Evolutionary conservation across 2,797 vertebrate species (phyloP).

Genomic region (Brachymystax lenok): DNA sequence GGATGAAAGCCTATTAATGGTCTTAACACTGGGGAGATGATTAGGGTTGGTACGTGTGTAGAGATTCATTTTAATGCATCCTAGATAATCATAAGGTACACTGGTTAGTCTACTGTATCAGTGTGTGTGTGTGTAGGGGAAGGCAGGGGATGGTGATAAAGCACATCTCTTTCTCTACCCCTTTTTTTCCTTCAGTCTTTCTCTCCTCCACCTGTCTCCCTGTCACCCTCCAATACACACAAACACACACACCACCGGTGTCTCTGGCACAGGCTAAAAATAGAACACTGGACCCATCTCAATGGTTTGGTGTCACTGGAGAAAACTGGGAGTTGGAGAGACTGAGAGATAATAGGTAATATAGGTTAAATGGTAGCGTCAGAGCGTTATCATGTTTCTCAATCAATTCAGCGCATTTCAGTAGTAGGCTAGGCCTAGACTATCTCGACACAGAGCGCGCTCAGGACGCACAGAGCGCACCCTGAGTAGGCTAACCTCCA

Average conservation of each 20-base stretch:
- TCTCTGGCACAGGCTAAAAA: not conserved
- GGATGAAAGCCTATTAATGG: constrained; percentile 62
- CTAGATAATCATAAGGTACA: not conserved
- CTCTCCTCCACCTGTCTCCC: not conserved
- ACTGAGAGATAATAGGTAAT: not conserved
- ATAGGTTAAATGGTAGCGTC: too few relatives aligned
- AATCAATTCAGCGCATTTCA: too few relatives aligned
- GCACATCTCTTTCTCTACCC: not conserved
- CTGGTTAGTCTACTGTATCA: not conserved
- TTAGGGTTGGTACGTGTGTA: constrained; percentile 31
- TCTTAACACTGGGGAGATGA: constrained; percentile 48
- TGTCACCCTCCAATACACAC: not conserved
- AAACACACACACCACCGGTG: not conserved
- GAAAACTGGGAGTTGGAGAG: not conserved
- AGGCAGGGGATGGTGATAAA: not conserved
- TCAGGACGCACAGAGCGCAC: too few relatives aligned
- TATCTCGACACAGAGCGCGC: too few relatives aligned
- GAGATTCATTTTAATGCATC: constrained; percentile 33
- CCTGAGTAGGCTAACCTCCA: too few relatives aligned
- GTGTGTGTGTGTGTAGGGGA: constrained; percentile 2
- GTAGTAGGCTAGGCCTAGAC: too few relatives aligned
- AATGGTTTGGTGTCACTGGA: not conserved
- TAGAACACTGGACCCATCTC: not conserved
- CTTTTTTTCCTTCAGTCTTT: not conserved
- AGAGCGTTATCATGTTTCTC: too few relatives aligned